These are phyloP conservation scores for Hormaphis cornu DNA, from an alignment of 1,140 invertebrate species.

Conservation along the genomic window DNA sequence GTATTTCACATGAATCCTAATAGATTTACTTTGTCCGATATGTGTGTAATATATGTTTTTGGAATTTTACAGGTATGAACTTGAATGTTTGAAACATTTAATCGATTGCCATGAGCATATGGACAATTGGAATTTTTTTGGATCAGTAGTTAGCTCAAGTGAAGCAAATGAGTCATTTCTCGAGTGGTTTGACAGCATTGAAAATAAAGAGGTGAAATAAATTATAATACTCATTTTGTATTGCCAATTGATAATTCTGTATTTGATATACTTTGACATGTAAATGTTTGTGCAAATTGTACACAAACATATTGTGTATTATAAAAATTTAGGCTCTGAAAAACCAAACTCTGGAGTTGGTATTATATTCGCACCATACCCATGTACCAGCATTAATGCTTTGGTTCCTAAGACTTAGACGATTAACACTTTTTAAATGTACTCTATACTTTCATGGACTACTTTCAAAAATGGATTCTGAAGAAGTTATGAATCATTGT, in stretches of 20 bases:
- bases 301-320: neutral
- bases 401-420: constrained; percentile 2
- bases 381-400: constrained; percentile 5
- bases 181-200: neutral
- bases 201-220: constrained; percentile 9
- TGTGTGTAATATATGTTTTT: neutral
- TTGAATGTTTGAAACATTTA: neutral
- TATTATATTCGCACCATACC: neutral
- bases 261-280: too few species aligned
- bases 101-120: constrained; percentile 6
- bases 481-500: too few species aligned
- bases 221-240: neutral
- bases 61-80: constrained; percentile 7
- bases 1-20: too few species aligned
- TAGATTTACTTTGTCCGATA: too few species aligned
- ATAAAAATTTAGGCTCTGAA: neutral
- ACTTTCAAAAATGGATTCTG: constrained; percentile 2
- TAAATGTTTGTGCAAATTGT: too few species aligned
- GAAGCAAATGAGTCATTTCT: neutral
- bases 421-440: constrained; percentile 7
- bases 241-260: neutral
- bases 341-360: too few species aligned
- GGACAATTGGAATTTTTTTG: neutral
- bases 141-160: neutral
- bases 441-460: constrained; percentile 17